Evolutionary conservation across 2,888 invertebrate genomes (phyloP), one percentile per base, ranked within the genome.

Genomic region (Petrophora chlorosata): DNA sequence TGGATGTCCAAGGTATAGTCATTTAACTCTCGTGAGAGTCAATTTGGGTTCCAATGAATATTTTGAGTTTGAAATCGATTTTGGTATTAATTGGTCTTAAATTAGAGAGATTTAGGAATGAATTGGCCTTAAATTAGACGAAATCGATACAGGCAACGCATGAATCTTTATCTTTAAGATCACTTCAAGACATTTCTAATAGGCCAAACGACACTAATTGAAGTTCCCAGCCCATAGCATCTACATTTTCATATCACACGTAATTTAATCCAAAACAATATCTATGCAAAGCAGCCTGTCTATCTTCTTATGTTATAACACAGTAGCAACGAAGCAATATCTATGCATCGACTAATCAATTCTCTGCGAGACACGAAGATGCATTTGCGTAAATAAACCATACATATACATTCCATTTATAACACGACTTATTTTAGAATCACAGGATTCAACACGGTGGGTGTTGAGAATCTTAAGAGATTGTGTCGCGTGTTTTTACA

Each of bases 371-470:
- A 35, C 65, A 62, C 62, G 62, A 56, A 66, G 62, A 63, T 63
- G 50, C 63, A 72, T 78, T 79, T 76, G 69, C 74, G 65, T 76
- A 75, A 78, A 76, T 68, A 76, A 66, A 56, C 74, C 61, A 73
- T 71, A 70, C 63, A 62, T 72, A 75, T 56, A 63, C 71, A 73
- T 72, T 71, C 70, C 67, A 69, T 70, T 70, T 73, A 70, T 69
- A 71, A 69, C 65, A 68, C 58, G 63, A 59, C 57, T 72, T 64
- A 73, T 70, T 69, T 68, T 72, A 54, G 28, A 33, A 38, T 49
- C 32, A 12, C 36, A 54, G 33, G 15, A 45, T 40, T 50, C 30
- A 12, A 44, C 33, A 38, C 32, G 56, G 53, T 57, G 48, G 48
- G 34, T 36, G 57, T 56, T 53, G 52, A 63, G 60, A 56, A 61